phyloP scores from a whole-genome alignment of 2,113 vertebrate species.

The Cyphotilapia sp. region DNA sequence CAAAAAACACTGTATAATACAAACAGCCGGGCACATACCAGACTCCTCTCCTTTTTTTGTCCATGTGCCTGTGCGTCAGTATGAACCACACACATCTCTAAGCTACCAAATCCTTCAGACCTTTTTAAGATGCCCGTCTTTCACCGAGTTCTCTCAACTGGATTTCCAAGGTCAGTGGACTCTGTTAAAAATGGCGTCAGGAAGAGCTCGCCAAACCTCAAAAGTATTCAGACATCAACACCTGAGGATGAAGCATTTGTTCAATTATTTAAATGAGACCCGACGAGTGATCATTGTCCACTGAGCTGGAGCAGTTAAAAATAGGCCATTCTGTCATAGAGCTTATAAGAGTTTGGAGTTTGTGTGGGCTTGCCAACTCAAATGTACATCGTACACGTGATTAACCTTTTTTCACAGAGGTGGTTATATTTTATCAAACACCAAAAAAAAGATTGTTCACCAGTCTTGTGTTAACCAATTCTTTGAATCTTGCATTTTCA shows the following conservation, averaged over 20 bases:
- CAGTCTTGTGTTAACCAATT: not conserved
- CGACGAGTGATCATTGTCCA: not conserved
- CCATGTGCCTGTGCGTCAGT: not conserved
- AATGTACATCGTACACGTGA: not conserved
- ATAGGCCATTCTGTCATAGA: conserved; percentile 9
- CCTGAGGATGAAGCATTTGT: not conserved
- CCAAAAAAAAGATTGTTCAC: not conserved
- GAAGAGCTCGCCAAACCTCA: not conserved
- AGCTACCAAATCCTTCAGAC: not conserved
- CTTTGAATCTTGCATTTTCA: not conserved
- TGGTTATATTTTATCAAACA: not conserved
- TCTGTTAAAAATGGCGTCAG: conserved; percentile 29
- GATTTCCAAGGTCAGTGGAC: conserved; percentile 15
- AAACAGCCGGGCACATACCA: not conserved
- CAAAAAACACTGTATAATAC: not conserved
- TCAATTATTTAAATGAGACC: not conserved
- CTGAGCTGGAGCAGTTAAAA: conserved; percentile 5
- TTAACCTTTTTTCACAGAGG: not conserved
- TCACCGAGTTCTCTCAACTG: not conserved
- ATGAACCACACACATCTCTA: not conserved
- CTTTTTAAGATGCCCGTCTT: conserved; percentile 17
- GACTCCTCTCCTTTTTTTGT: not conserved
- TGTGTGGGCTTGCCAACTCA: not conserved
- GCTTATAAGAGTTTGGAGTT: not conserved
- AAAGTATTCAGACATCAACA: not conserved